Conservation (phyloP, 2,113 vertebrate genomes). For the human (Homo sapiens) region DNA sequence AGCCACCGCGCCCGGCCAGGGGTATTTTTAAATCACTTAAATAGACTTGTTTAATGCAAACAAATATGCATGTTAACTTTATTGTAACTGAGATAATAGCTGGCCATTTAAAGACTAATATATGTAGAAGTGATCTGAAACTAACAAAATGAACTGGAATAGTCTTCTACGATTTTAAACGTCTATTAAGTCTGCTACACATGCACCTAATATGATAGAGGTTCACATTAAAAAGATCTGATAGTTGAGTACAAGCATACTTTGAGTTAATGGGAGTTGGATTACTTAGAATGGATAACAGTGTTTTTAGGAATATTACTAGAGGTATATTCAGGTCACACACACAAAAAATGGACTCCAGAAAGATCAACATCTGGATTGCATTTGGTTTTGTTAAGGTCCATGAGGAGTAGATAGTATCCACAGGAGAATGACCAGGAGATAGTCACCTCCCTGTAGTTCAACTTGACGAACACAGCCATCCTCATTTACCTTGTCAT, state of each 20-base stretch:
- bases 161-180: not conserved
- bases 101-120: constrained; percentile 2
- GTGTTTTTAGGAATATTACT: not conserved
- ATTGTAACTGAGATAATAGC: not conserved
- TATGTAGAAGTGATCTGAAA: not conserved
- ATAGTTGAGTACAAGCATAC: not conserved
- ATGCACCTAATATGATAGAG: not conserved
- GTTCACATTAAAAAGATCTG: not conserved
- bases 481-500: not conserved
- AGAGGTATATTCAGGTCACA: not conserved
- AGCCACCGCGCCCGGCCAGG: too few species aligned
- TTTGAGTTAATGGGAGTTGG: not conserved
- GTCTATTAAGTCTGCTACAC: not conserved
- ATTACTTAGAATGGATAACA: not conserved
- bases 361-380: not conserved
- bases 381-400: not conserved
- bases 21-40: not conserved
- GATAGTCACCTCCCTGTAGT: not conserved
- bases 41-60: not conserved
- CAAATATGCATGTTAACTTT: not conserved
- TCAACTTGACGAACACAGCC: not conserved
- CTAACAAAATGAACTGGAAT: not conserved
- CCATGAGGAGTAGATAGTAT: not conserved
- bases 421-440: not conserved
- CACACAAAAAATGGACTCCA: not conserved